Conservation (phyloP, 1,140 invertebrate species). For the Anastrepha obliqua region DNA sequence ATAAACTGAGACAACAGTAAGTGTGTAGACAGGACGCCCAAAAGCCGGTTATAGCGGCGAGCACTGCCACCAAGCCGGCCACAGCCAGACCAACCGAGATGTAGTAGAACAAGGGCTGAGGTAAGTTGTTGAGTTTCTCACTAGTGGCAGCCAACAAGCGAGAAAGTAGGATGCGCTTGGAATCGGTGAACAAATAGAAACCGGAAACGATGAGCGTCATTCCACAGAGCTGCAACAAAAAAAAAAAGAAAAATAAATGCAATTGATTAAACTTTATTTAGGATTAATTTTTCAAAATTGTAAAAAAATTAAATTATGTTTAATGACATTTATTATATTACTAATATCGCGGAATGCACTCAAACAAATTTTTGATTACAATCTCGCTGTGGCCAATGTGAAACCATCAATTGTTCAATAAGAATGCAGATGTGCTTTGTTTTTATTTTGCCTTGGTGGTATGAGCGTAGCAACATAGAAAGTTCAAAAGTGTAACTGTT, state of each 20-base stretch:
- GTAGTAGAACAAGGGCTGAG: slow-evolving; percentile 85
- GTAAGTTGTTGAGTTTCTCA: slow-evolving; percentile 75
- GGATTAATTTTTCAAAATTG: too few species aligned
- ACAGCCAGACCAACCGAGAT: slow-evolving; percentile 80
- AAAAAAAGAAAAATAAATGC: slow-evolving; percentile 14
- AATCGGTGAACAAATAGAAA: slow-evolving; percentile 82
- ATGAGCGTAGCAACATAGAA: too few species aligned
- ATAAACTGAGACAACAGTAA: slow-evolving; percentile 83
- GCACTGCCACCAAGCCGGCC: slow-evolving; percentile 80
- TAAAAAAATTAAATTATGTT: too few species aligned
- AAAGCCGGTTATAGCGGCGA: slow-evolving; percentile 83
- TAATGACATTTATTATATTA: too few species aligned
- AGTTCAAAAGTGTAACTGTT: too few species aligned
- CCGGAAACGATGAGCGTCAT: slow-evolving; percentile 81
- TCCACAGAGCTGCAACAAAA: slow-evolving; percentile 80
- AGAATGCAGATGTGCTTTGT: too few species aligned
- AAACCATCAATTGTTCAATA: too few species aligned
- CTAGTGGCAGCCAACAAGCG: slow-evolving; percentile 79
- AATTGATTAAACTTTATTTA: neutral
- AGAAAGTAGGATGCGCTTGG: slow-evolving; percentile 81
- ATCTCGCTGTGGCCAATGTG: too few species aligned
- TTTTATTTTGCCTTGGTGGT: too few species aligned
- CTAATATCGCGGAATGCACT: too few species aligned
- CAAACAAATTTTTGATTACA: too few species aligned
- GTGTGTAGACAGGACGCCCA: slow-evolving; percentile 86